Evolutionary conservation across 2,113 vertebrate species (phyloP).

Genomic region (Gasterosteus nipponicus): DNA sequence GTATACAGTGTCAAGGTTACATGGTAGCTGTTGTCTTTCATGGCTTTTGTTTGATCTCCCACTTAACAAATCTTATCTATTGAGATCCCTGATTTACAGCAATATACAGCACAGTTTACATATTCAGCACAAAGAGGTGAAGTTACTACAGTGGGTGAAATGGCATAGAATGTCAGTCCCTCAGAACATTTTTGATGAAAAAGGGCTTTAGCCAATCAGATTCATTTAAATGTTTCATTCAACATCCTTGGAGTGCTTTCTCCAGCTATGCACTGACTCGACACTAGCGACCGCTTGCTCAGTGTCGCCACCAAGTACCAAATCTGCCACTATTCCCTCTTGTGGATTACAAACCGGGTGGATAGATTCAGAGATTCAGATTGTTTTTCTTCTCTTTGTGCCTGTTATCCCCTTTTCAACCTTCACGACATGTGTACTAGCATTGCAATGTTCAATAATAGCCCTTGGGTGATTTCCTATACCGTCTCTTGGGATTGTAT

Average conservation of each 20-base stretch:
- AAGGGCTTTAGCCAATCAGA: neutral
- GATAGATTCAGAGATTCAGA: neutral
- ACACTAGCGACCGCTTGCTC: neutral
- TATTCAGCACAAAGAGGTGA: neutral
- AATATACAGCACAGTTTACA: neutral
- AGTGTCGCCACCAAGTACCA: neutral
- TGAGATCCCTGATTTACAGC: conserved; percentile 4
- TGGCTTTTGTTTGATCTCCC: conserved; percentile 11
- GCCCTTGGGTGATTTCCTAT: neutral
- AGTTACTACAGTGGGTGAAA: neutral
- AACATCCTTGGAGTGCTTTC: neutral
- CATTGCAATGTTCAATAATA: neutral
- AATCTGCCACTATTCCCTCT: neutral
- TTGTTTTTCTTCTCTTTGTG: neutral
- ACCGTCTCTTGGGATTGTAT: neutral
- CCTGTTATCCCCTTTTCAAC: neutral
- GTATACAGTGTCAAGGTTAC: neutral
- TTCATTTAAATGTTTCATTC: neutral
- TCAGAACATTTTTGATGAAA: neutral
- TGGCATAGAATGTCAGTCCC: neutral
- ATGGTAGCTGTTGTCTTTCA: neutral
- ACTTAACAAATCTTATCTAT: conserved; percentile 5
- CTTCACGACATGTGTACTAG: neutral
- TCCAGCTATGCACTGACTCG: neutral
- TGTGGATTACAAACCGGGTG: neutral